Evolutionary conservation across 2,113 vertebrate species (phyloP), one percentile per base, ranked within the genome.

Genomic region (Scalopus aquaticus): DNA sequence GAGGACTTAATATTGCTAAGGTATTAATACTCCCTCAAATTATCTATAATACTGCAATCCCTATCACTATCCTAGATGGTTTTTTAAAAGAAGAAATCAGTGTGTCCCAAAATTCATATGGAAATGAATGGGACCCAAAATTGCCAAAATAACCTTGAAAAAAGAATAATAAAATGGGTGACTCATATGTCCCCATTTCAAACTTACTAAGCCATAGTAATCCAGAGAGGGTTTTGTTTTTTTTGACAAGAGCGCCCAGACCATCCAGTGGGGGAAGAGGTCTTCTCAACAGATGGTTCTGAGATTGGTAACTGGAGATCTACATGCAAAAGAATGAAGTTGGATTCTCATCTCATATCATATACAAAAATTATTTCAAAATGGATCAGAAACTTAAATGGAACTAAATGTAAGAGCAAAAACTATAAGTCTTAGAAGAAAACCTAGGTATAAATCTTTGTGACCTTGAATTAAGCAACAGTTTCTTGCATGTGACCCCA

Each of bases 1-100:
- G 69, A 93, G 83, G 79, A 88, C 13, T 82, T 93, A 88, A 78
- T 76, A 92, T 67, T 96, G 9, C 80, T 85, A 81, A 62, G 42
- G 74, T 90, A 74, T 39, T 19, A 76, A 49, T 76, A 72, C 3
- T 42, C 16, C 60, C 30, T 30, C 9, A 44, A 90, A 46, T 46
- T 69, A 95, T 44, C 39, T 76, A 7, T 92, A 56, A 87, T 74
- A 93, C 74, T 79, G 7, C 16, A 80, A 76, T 62, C 32, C 1
- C n/a, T 85, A 94, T 64, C 28, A 92, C 65, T 73, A 89, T 58
- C 20, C 73, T n/a, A 82, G 54, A 35, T 79, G 44, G 15, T 8
- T 39, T 74, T 88, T 56, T 69, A 3, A 30, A 28, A 15, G 20
- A 82, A 67, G 46, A 58, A 73, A 65, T 39, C 72, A 49, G 58